A percentile compares a stretch with the other conserved stretches of the same genome.
Evolutionary conservation across 1,140 invertebrate genomes (phyloP).

Genomic region (Temnothorax nylanderi): DNA sequence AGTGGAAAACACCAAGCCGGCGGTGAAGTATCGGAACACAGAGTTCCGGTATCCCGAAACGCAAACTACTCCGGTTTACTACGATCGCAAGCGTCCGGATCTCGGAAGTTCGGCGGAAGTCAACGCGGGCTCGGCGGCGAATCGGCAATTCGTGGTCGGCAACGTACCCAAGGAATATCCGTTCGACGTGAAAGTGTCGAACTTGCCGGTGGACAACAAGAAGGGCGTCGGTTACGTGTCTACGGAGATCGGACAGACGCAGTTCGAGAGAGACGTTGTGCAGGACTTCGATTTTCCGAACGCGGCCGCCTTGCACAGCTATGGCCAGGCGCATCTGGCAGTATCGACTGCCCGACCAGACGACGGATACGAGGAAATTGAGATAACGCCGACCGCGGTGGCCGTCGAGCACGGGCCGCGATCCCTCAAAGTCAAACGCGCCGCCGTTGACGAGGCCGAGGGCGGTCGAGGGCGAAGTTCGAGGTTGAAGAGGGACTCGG

Average conservation of each 20-base stretch:
- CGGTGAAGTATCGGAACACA: constrained; percentile 78
- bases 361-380: constrained; percentile 78
- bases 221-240: constrained; percentile 39
- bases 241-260: constrained; percentile 39
- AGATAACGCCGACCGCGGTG: constrained; percentile 80
- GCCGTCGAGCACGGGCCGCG: constrained; percentile 86
- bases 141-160: constrained; percentile 83
- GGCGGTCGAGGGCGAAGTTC: background rate
- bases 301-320: constrained; percentile 46
- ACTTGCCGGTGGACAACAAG: constrained; percentile 23
- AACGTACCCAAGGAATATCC: constrained; percentile 82
- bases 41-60: constrained; percentile 81
- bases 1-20: constrained; percentile 72
- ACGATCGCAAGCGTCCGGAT: constrained; percentile 75
- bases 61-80: constrained; percentile 76
- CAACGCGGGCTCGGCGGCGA: constrained; percentile 61
- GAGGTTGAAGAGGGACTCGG: constrained; percentile 72
- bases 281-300: constrained; percentile 75
- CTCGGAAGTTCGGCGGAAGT: constrained; percentile 47
- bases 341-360: constrained; percentile 59
- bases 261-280: constrained; percentile 66
- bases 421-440: constrained; percentile 76
- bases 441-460: background rate
- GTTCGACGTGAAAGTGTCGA: constrained; percentile 53
- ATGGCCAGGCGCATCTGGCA: constrained; percentile 37